Percentiles rank a stretch among this genome's conserved stretches.
Evolutionary conservation across 2,888 invertebrate species (phyloP).

Genomic region (Meteorus cinctellus): DNA sequence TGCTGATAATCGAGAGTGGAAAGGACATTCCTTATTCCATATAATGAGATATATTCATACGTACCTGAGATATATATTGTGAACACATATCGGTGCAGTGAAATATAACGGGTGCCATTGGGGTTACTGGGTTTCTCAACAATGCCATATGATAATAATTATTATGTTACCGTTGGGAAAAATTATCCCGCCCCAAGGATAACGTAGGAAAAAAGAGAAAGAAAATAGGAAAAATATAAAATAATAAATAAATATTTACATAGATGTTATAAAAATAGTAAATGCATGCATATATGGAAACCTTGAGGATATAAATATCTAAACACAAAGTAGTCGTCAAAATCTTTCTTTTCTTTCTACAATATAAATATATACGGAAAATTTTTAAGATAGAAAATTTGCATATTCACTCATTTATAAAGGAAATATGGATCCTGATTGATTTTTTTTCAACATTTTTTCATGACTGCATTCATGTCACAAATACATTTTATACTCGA

Average conservation of each 20-base stretch:
- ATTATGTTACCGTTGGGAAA: neutral
- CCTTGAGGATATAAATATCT: neutral
- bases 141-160: neutral
- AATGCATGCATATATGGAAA: neutral
- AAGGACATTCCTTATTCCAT: constrained; percentile 62
- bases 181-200: neutral
- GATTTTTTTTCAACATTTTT: too few species aligned
- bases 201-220: neutral
- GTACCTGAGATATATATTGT: neutral
- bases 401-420: too few species aligned
- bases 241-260: constrained; percentile 52
- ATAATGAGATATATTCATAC: neutral
- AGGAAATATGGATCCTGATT: too few species aligned
- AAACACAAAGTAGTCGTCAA: neutral
- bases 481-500: too few species aligned
- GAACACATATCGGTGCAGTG: neutral
- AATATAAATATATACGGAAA: too few species aligned
- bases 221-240: constrained; percentile 64
- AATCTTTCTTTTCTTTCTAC: neutral
- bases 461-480: too few species aligned
- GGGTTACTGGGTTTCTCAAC: constrained; percentile 30
- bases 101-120: constrained; percentile 17
- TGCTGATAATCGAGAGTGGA: constrained; percentile 65
- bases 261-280: constrained; percentile 8
- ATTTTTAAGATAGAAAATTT: too few species aligned